Conservation (phyloP, 1,140 invertebrate species). For the Limonius californicus region DNA sequence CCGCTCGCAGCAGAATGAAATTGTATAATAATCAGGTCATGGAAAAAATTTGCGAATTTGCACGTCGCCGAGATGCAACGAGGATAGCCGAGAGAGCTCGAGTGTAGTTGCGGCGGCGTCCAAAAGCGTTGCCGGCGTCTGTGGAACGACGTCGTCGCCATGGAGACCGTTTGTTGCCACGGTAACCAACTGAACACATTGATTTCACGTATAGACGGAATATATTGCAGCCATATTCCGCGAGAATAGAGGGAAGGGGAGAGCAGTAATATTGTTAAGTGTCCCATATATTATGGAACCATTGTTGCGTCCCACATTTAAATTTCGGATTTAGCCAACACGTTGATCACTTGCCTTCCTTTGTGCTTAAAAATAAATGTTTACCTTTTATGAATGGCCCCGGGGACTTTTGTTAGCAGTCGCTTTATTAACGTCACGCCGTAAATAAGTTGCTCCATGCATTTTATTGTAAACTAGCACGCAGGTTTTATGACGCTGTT, state of each 20-base stretch:
- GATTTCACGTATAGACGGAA: conserved; percentile 48
- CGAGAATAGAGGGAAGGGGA: conserved; percentile 19
- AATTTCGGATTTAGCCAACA: conserved; percentile 33
- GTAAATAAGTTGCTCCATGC: background rate
- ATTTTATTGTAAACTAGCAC: no score
- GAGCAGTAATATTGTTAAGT: conserved; percentile 40
- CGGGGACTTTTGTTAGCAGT: background rate
- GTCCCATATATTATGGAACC: conserved; percentile 41
- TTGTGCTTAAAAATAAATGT: background rate
- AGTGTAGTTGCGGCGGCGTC: conserved; percentile 22
- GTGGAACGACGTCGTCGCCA: conserved; percentile 33
- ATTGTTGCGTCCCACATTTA: conserved; percentile 41
- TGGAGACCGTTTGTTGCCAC: conserved; percentile 34
- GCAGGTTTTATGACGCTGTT: no score
- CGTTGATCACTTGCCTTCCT: conserved; percentile 7
- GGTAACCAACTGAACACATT: conserved; percentile 44
- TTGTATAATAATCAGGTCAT: conserved; percentile 31
- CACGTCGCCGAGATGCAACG: conserved; percentile 19
- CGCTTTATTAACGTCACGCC: background rate
- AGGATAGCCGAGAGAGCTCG: background rate
- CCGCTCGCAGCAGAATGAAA: background rate
- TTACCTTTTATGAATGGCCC: background rate
- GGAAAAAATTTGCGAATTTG: conserved; percentile 28
- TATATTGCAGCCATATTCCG: conserved; percentile 45
- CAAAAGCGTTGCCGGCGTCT: conserved; percentile 29